phyloP scores from a whole-genome alignment of 2,888 invertebrate species.

The Aphodius sticticus region DNA sequence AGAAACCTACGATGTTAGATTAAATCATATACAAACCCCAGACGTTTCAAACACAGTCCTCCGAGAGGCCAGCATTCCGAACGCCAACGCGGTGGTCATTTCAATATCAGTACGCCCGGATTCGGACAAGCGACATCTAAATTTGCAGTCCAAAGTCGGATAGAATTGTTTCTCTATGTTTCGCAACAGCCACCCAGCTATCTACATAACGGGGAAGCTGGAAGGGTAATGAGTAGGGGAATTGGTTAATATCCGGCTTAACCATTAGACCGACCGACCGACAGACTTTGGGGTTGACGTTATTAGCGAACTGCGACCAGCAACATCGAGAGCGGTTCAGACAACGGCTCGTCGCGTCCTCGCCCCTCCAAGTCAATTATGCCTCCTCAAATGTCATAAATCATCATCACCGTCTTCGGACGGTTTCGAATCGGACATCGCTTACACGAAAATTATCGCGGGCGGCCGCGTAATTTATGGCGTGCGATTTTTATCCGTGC shows the following conservation, averaged over 20 bases:
- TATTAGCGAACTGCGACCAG: constrained; percentile 48
- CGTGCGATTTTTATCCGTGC: background rate
- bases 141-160: background rate
- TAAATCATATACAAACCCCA: background rate
- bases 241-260: constrained; percentile 54
- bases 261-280: constrained; percentile 48
- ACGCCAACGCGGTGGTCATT: background rate
- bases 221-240: constrained; percentile 48
- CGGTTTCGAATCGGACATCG: background rate
- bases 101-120: background rate
- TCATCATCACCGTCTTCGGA: constrained; percentile 38
- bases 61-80: background rate
- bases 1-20: background rate
- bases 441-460: constrained; percentile 4
- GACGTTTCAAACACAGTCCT: background rate
- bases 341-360: background rate
- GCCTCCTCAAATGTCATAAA: constrained; percentile 52
- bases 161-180: background rate
- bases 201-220: constrained; percentile 43
- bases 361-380: constrained; percentile 49
- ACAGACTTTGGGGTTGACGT: constrained; percentile 45
- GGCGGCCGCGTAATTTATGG: background rate
- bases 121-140: background rate
- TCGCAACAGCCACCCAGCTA: constrained; percentile 35
- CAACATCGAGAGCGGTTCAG: background rate